These are phyloP conservation scores for Probosciger aterrimus DNA, from an alignment of 2,113 vertebrate species.

Conservation along the genomic window DNA sequence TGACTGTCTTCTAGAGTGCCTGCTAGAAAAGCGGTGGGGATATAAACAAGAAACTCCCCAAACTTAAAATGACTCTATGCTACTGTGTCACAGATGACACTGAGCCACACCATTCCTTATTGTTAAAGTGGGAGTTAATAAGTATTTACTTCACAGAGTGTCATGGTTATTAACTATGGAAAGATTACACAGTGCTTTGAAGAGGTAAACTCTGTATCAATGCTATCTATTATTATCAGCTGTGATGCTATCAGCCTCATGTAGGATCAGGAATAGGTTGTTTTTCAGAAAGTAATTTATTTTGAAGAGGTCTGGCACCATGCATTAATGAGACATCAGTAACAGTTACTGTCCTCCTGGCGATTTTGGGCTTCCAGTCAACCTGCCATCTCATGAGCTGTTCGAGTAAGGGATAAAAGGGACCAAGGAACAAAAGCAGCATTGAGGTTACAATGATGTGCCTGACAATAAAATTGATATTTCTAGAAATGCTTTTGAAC, in stretches of 20 bases:
- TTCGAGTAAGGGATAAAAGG: not conserved
- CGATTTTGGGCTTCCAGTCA: not conserved
- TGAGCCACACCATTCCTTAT: not conserved
- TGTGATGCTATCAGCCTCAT: not conserved
- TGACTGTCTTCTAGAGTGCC: not conserved
- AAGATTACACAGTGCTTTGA: not conserved
- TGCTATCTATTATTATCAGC: not conserved
- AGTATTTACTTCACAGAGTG: not conserved
- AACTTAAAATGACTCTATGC: not conserved
- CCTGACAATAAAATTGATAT: not conserved
- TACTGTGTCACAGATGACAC: not conserved
- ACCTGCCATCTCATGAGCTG: not conserved
- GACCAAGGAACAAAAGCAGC: not conserved
- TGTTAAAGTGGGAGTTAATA: not conserved
- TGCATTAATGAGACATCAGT: not conserved
- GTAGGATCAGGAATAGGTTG: not conserved
- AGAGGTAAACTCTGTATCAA: not conserved
- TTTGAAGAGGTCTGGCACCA: not conserved
- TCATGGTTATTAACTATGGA: not conserved
- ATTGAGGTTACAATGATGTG: not conserved
- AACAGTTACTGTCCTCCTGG: not conserved
- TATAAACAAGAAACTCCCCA: not conserved
- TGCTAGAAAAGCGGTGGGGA: not conserved
- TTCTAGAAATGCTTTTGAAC: constrained; percentile 1
- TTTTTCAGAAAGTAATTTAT: not conserved